Conservation (phyloP, 2,888 invertebrate species). For the Emmelina monodactyla region DNA sequence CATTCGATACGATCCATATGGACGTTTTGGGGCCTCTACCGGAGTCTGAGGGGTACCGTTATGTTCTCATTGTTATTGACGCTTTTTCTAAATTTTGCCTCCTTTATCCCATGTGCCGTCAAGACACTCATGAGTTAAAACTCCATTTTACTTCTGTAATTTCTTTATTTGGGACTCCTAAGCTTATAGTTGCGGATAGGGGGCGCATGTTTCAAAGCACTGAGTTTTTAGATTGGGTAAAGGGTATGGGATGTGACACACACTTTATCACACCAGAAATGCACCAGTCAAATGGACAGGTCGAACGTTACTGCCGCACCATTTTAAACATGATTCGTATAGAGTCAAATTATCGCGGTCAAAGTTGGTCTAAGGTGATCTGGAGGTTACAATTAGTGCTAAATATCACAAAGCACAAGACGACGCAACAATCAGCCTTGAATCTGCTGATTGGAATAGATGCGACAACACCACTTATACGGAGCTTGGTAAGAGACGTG, state of each 20-base stretch:
- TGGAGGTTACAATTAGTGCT: no score
- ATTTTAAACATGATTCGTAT: slow-evolving; percentile 13
- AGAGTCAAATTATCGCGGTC: slow-evolving; percentile 6
- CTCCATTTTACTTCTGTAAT: slow-evolving; percentile 6
- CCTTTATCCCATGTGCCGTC: slow-evolving; percentile 14
- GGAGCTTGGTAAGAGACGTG: no score
- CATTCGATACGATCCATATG: slow-evolving; percentile 15
- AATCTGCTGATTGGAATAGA: no score
- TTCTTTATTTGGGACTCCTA: slow-evolving; percentile 16
- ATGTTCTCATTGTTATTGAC: slow-evolving; percentile 16
- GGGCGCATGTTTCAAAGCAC: slow-evolving; percentile 18
- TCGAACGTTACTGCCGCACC: slow-evolving; percentile 12
- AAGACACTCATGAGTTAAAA: slow-evolving; percentile 18
- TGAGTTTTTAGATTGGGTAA: slow-evolving; percentile 10
- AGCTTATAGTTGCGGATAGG: slow-evolving; percentile 15
- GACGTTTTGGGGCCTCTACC: slow-evolving; percentile 13
- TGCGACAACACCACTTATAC: no score
- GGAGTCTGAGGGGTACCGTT: slow-evolving; percentile 12
- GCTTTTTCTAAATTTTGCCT: slow-evolving; percentile 18
- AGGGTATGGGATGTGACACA: slow-evolving; percentile 10
- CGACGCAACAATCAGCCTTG: no score
- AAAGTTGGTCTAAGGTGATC: not conserved
- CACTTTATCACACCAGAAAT: slow-evolving; percentile 20
- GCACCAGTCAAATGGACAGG: slow-evolving; percentile 15
- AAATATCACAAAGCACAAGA: no score